These are phyloP conservation scores for Prunella himalayana DNA, from an alignment of 2,113 vertebrate genomes.

Conservation along the genomic window DNA sequence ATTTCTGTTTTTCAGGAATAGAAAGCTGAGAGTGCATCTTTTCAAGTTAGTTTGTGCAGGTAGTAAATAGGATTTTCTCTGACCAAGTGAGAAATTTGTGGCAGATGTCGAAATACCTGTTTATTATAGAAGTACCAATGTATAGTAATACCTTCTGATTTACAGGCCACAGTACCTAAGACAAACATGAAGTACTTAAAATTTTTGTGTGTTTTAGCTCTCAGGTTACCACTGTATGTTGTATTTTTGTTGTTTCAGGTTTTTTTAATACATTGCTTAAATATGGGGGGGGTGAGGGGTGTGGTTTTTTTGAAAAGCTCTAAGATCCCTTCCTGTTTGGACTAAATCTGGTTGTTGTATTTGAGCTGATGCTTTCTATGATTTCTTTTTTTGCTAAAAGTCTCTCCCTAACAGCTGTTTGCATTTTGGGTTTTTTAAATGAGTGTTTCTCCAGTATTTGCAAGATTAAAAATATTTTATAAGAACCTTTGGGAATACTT, in stretches of 20 bases:
- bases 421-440: not conserved
- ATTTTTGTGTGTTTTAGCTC: not conserved
- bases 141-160: not conserved
- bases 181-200: not conserved
- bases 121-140: not conserved
- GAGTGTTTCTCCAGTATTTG: not conserved
- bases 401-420: not conserved
- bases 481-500: not conserved
- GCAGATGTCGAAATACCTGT: not conserved
- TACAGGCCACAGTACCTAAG: not conserved
- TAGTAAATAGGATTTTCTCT: not conserved
- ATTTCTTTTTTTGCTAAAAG: not conserved
- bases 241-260: not conserved
- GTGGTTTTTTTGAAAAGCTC: not conserved
- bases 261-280: not conserved
- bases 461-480: not conserved
- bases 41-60: not conserved
- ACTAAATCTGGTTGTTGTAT: not conserved
- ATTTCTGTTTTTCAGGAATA: not conserved
- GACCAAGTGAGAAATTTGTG: not conserved
- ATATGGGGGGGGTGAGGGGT: rapidly evolving
- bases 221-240: not conserved
- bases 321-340: not conserved
- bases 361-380: not conserved
- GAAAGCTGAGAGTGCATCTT: not conserved